Evolutionary conservation across 2,797 vertebrate genomes (phyloP), one percentile per base, ranked within the genome.

Genomic region (Telmatherina bonti): DNA sequence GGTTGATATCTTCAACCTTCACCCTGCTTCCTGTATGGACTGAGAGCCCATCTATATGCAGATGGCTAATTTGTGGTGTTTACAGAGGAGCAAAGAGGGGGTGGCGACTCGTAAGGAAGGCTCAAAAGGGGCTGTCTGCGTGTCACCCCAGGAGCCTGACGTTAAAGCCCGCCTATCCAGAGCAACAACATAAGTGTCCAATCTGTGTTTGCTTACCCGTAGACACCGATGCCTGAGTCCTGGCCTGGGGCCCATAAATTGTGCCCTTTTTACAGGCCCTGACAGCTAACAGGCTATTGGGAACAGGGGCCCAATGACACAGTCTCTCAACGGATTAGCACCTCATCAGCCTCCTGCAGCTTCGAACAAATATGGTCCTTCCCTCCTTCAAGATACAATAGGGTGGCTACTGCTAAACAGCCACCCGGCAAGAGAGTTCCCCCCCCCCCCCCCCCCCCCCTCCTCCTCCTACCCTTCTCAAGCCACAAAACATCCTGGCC

Each of bases 281-380:
- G 91, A 92, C 89, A 92, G 93, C 92, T 93, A 90, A 87, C 91
- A 92, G 90, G 88, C 91, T 88, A 94, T 94, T 94, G 93, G 93
- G 91, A 93, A 91, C 86, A 73, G 85, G 84, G 79, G 86, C 88
- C 93, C 94, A 94, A 92, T 93, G 92, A 87, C 80, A 55, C 84
- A 62, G 83, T 83, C 90, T 88, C 89, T 93, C 90, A 90, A 91
- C 91, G 91, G 92, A 96, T 98, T 97, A 96, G 88, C 96, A 96
- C 95, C 96, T 97, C 96, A 94, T 98, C 96, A 96, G 90, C 94
- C 95, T 93, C 97, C 97, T 92, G 93, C 92, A 90, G 96, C 78
- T 94, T 88, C 91, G 55, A 81, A 95, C 96, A 98, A 99, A 97
- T 96, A 97, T 88, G 76, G 88, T 89, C 92, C 83, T 91, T 90